Evolutionary conservation across 2,113 vertebrate genomes (phyloP), one percentile per base, ranked within the genome.

Genomic region (Electrona antarctica): DNA sequence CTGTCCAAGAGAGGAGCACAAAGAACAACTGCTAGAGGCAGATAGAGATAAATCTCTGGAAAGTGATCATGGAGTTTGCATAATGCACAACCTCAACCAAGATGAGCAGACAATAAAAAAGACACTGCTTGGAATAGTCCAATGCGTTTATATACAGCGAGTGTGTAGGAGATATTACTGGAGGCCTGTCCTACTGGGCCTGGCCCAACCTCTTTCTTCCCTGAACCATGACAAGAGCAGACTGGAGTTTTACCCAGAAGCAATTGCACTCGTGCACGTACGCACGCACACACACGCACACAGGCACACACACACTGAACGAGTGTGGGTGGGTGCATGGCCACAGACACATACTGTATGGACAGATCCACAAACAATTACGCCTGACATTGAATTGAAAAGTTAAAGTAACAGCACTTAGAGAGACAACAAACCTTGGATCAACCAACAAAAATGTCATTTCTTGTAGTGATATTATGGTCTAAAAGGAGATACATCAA

Each of bases 191-290:
- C 71, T 52, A 7, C 62, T 75, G 79, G 57, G 72, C 66, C 71
- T 7, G 46, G 50, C 67, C 51, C 50, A 74, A 29, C 69, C 73
- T 12, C 64, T 76, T 76, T 73, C 63, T 75, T 13, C 54, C 71
- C 50, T 73, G 12, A 82, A 64, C 74, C 78, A 51, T 54, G 57
- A 79, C 64, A 33, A 49, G 82, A 66, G 21, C 29, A 49, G 67
- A 74, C 69, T 65, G 59, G 73, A 66, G 58, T 70, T 66, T 59
- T 52, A 77, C 78, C 73, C 76, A 85, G 50, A 66, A 71, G 73
- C 61, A 46, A 88, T 79, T 60, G 14, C 33, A 29, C 48, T 33
- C 49, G 14, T 13, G 8, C 46, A 62, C 47, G 9, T 7, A 64
- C 12, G 5, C 62, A 50, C 13, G 8, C 47, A 49, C 7, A 13